These are phyloP conservation scores for Ostrea edulis DNA, from an alignment of 1,140 invertebrate species.

Conservation along the genomic window DNA sequence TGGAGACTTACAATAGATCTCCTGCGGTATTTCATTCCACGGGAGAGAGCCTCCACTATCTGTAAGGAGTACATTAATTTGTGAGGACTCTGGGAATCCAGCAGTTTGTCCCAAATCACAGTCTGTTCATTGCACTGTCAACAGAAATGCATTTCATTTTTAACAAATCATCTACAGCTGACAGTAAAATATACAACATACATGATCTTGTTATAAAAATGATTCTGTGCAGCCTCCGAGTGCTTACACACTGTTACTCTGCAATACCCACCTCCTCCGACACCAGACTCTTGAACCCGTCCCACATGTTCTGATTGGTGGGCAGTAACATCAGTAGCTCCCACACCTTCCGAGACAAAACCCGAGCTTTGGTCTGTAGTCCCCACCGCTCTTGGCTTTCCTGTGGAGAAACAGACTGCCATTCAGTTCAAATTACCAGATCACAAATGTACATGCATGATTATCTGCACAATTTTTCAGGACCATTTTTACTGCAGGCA, in stretches of 20 bases:
- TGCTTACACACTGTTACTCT: too few species aligned
- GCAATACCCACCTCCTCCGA: conserved; percentile 57
- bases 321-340: conserved; percentile 94
- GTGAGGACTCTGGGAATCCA: conserved; percentile 93
- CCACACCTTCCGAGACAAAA: conserved; percentile 92
- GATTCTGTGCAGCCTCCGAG: too few species aligned
- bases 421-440: too few species aligned
- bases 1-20: conserved; percentile 75
- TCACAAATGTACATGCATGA: too few species aligned
- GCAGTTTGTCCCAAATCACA: conserved; percentile 83
- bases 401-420: conserved; percentile 66
- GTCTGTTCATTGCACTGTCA: conserved; percentile 51
- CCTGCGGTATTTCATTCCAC: conserved; percentile 78
- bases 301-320: conserved; percentile 90
- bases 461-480: too few species aligned
- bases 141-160: background rate
- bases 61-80: conserved; percentile 97
- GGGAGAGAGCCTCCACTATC: conserved; percentile 89
- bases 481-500: too few species aligned
- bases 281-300: conserved; percentile 86
- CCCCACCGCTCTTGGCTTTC: conserved; percentile 83
- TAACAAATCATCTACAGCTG: too few species aligned
- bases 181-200: too few species aligned
- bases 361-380: conserved; percentile 92
- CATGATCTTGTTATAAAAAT: too few species aligned